These are phyloP conservation scores for Aselliscus stoliczkanus DNA, from an alignment of 2,797 vertebrate species.

Conservation along the genomic window DNA sequence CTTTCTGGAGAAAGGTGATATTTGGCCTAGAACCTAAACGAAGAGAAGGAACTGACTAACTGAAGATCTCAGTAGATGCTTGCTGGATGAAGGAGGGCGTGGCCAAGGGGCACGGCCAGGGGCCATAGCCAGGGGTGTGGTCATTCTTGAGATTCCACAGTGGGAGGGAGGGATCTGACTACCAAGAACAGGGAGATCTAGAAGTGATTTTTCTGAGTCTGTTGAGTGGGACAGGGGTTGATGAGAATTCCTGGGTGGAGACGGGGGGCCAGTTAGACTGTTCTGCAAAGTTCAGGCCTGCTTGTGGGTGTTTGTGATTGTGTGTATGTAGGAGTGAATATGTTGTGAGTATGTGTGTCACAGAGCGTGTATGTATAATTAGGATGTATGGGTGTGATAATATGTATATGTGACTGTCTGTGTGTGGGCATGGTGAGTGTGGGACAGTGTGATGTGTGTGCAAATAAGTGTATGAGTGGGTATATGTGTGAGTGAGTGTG, in stretches of 20 bases:
- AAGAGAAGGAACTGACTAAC: background rate
- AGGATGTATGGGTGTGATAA: background rate
- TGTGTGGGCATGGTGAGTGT: background rate
- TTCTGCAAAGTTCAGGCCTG: background rate
- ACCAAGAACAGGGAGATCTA: background rate
- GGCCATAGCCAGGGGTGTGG: fast-evolving
- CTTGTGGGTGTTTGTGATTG: background rate
- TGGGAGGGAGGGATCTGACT: background rate
- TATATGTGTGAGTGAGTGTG: background rate
- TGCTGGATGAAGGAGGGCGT: background rate
- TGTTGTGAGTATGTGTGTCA: background rate
- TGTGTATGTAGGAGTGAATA: no score
- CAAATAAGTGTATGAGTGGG: no score
- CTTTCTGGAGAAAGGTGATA: background rate
- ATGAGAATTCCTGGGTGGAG: background rate
- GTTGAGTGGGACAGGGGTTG: background rate
- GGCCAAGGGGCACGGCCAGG: background rate
- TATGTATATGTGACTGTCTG: no score
- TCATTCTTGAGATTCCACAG: background rate
- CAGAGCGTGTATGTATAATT: fast-evolving
- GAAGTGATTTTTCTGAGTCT: background rate
- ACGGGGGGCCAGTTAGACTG: fast-evolving
- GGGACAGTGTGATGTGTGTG: no score
- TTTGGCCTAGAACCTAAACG: background rate
- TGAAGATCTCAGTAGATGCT: background rate